A percentile compares a stretch with the other conserved stretches of the same genome.
Conservation (phyloP, 2,888 invertebrate genomes). For the Nebria salina region DNA sequence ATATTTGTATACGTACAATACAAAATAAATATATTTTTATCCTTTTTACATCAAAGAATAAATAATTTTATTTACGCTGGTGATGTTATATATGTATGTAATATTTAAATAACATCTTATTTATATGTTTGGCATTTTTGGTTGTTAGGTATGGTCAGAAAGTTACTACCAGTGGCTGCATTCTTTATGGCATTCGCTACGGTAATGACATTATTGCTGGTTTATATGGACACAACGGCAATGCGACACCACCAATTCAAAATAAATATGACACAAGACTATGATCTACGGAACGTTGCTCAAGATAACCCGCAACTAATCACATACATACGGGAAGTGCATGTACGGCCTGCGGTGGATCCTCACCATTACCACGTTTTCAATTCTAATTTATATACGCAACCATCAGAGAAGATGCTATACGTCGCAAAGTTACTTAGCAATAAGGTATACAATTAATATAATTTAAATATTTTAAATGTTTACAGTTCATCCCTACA, state of each 20-base stretch:
- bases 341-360: conserved; percentile 66
- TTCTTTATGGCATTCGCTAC: conserved; percentile 83
- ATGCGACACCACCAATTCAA: conserved; percentile 81
- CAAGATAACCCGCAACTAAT: conserved; percentile 81
- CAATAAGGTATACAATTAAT: conserved; percentile 57
- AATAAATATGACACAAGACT: conserved; percentile 81
- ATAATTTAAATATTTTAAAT: no score
- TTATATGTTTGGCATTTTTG: background rate
- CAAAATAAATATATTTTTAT: background rate
- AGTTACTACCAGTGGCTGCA: conserved; percentile 73
- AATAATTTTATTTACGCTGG: no score
- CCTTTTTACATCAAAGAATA: no score
- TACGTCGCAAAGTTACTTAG: conserved; percentile 62
- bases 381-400: conserved; percentile 55
- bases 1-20: background rate
- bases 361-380: conserved; percentile 61
- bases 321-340: conserved; percentile 78
- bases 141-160: conserved; percentile 53
- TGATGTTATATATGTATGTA: no score
- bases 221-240: conserved; percentile 84
- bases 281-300: conserved; percentile 76
- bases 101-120: no score
- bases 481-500: no score
- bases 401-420: conserved; percentile 64
- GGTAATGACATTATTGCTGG: conserved; percentile 79